Evolutionary conservation across 2,888 invertebrate species (phyloP).

Genomic region (Sipunculus nudus): DNA sequence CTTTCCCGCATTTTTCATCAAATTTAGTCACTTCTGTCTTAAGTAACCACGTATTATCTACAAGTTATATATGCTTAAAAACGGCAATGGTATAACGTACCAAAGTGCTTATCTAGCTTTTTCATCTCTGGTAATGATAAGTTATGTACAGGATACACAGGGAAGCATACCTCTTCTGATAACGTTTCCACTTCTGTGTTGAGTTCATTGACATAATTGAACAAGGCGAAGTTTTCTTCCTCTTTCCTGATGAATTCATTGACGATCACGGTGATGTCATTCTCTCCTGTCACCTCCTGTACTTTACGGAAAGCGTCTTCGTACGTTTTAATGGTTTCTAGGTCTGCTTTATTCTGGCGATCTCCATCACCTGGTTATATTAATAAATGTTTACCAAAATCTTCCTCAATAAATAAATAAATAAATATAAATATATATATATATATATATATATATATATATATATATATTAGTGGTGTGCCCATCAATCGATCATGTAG

Average conservation of each 20-base stretch:
- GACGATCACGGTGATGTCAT: constrained; percentile 69
- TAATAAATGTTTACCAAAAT: neutral
- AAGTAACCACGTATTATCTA: too few species aligned
- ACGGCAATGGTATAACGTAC: too few species aligned
- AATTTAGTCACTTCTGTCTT: too few species aligned
- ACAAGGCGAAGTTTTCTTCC: constrained; percentile 88
- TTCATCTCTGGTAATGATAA: too few species aligned
- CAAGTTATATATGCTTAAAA: too few species aligned
- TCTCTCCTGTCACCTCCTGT: constrained; percentile 67
- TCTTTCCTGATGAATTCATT: constrained; percentile 81
- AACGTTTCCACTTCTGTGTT: constrained; percentile 70
- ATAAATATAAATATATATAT: too few species aligned
- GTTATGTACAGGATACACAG: too few species aligned
- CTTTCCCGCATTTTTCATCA: too few species aligned
- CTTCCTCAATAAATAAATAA: neutral
- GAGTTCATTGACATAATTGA: constrained; percentile 87
- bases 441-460: too few species aligned
- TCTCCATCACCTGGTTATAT: constrained; percentile 71
- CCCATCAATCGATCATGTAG: too few species aligned
- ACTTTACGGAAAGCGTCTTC: constrained; percentile 79
- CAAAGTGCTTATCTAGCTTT: too few species aligned
- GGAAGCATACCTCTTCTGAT: constrained; percentile 48
- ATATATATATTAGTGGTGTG: too few species aligned
- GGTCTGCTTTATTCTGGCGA: constrained; percentile 72
- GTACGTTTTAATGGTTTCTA: constrained; percentile 76